phyloP scores from a whole-genome alignment of 2,888 invertebrate species.

The Notodonta dromedarius region DNA sequence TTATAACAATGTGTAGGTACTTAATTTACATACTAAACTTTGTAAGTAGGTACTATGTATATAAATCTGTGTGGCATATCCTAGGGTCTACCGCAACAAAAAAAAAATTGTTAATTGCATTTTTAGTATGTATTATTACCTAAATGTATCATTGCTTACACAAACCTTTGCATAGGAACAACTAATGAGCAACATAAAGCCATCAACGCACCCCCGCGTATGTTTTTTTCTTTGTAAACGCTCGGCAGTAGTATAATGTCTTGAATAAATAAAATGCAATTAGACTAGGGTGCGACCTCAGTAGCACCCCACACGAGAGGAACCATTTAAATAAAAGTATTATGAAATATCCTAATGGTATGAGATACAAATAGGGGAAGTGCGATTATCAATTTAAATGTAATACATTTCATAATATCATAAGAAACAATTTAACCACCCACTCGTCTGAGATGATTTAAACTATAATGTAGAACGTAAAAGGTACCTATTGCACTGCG shows the following conservation, averaged over 20 bases:
- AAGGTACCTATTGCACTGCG: too few relatives aligned
- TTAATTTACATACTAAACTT: too few relatives aligned
- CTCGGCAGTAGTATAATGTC: conserved; percentile 56
- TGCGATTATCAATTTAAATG: conserved; percentile 57
- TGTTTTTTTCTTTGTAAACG: conserved; percentile 37
- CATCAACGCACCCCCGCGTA: conserved; percentile 32
- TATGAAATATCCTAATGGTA: conserved; percentile 50
- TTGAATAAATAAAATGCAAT: conserved; percentile 82
- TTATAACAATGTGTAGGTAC: too few relatives aligned
- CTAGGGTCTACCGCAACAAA: too few relatives aligned
- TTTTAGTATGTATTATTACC: too few relatives aligned
- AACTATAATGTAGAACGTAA: not conserved
- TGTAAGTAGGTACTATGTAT: too few relatives aligned
- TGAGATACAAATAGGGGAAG: conserved; percentile 39
- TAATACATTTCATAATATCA: conserved; percentile 34
- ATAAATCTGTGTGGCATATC: too few relatives aligned
- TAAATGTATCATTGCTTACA: too few relatives aligned
- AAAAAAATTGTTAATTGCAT: too few relatives aligned
- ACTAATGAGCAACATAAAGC: conserved; percentile 62
- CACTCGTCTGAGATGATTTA: conserved; percentile 32
- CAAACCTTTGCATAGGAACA: conserved; percentile 17
- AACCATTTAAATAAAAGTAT: conserved; percentile 52
- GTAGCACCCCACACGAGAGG: conserved; percentile 48
- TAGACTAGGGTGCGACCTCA: conserved; percentile 60
- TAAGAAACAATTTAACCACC: conserved; percentile 26